Percentiles rank a stretch among this genome's conserved stretches.
These are phyloP conservation scores for Vanessa cardui DNA, from an alignment of 2,888 invertebrate species.

Conservation along the genomic window DNA sequence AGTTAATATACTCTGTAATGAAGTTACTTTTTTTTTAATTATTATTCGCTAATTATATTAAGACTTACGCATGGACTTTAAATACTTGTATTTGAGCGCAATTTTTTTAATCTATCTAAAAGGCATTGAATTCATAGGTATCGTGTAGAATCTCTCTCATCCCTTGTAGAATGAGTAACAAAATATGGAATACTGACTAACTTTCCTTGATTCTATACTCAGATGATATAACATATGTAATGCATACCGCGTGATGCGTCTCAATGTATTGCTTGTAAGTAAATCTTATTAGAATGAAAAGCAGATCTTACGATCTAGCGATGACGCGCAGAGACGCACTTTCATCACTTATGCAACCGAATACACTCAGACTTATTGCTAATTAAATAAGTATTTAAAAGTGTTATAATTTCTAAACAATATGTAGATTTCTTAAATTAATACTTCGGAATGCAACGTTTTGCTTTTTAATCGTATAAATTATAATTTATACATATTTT, in stretches of 20 bases:
- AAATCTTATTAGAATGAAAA: slow-evolving; percentile 40
- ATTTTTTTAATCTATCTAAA: neutral
- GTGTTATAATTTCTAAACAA: slow-evolving; percentile 10
- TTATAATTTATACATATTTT: too few relatives aligned
- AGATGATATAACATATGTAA: slow-evolving; percentile 8
- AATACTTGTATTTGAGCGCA: slow-evolving; percentile 6
- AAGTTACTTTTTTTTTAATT: too few relatives aligned
- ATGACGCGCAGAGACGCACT: slow-evolving; percentile 61
- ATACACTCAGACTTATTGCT: slow-evolving; percentile 6
- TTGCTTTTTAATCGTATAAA: neutral
- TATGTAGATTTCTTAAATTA: neutral
- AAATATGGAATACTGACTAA: neutral
- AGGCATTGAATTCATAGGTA: too few relatives aligned
- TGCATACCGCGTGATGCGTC: slow-evolving; percentile 2
- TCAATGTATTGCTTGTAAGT: slow-evolving; percentile 33
- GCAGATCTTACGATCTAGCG: slow-evolving; percentile 25
- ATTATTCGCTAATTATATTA: too few relatives aligned
- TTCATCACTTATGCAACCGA: slow-evolving; percentile 59
- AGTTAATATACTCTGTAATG: too few relatives aligned
- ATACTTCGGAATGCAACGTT: neutral
- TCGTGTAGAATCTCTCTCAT: too few relatives aligned
- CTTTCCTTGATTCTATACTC: slow-evolving; percentile 1
- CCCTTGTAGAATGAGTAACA: too few relatives aligned
- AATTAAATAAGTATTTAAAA: slow-evolving; percentile 13
- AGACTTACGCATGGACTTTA: too few relatives aligned